Percentiles rank a stretch among this genome's conserved stretches.
Evolutionary conservation across 2,797 vertebrate genomes (phyloP).

Genomic region (Acrocephalus scirpaceus): DNA sequence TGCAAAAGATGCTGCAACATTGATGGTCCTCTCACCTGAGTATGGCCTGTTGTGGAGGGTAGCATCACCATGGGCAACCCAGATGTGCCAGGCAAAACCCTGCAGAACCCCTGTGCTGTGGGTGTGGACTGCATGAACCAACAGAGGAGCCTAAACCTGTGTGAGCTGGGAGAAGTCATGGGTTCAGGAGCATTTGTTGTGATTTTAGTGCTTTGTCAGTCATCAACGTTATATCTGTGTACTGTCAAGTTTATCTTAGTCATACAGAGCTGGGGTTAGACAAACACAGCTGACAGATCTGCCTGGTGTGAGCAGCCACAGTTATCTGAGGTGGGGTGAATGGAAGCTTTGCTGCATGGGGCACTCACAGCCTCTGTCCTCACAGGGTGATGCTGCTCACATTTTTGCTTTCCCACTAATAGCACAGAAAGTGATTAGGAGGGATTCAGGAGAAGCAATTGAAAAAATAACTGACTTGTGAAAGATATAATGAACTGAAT

Average conservation of each 20-base stretch:
- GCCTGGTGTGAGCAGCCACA: not conserved
- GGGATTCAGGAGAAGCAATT: not conserved
- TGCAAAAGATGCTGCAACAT: not conserved
- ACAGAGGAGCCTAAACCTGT: not conserved
- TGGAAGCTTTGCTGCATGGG: not conserved
- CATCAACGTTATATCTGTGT: not conserved
- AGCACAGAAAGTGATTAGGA: not conserved
- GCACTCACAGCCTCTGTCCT: not conserved
- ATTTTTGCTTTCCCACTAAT: not conserved
- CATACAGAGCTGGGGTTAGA: not conserved
- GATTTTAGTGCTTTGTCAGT: not conserved
- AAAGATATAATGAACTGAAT: not conserved
- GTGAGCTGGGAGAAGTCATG: not conserved
- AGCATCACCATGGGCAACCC: not conserved
- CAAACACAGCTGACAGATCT: not conserved
- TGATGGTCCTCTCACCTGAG: not conserved
- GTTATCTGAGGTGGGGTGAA: fast-evolving
- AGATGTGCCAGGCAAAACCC: not conserved
- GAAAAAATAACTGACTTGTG: not conserved
- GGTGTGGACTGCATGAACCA: not conserved
- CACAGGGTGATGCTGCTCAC: not conserved
- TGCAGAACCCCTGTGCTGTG: not conserved
- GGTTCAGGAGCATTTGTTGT: not conserved
- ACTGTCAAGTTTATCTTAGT: not conserved
- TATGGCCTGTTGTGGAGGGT: not conserved